phyloP scores from a whole-genome alignment of 2,888 invertebrate species.

The Tachina fera region DNA sequence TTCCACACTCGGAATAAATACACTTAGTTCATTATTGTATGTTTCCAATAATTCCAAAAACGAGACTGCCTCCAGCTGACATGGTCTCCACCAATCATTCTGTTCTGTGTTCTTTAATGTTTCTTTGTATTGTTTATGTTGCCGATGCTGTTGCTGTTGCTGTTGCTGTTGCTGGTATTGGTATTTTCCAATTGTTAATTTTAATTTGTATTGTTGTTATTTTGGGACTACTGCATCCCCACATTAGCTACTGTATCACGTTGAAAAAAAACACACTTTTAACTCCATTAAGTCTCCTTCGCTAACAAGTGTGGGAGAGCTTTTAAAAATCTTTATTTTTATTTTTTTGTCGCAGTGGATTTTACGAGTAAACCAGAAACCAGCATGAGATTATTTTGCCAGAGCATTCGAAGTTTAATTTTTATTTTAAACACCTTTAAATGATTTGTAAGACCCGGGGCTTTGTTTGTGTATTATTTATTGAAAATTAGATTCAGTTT shows the following conservation, averaged over 20 bases:
- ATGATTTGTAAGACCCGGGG: slow-evolving; percentile 17
- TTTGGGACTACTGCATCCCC: slow-evolving; percentile 60
- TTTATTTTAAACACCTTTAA: slow-evolving; percentile 24
- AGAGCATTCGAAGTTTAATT: slow-evolving; percentile 21
- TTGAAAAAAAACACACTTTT: slow-evolving; percentile 43
- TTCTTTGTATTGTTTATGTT: slow-evolving; percentile 8
- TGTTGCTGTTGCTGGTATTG: neutral
- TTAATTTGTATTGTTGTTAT: slow-evolving; percentile 56
- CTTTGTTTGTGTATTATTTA: slow-evolving; percentile 7
- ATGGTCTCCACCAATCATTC: slow-evolving; percentile 69
- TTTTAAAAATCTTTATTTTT: slow-evolving; percentile 47
- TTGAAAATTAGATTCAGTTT: slow-evolving; percentile 23
- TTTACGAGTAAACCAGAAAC: slow-evolving; percentile 49
- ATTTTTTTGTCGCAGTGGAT: neutral
- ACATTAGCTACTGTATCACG: slow-evolving; percentile 53
- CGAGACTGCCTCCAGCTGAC: slow-evolving; percentile 73
- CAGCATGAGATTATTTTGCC: slow-evolving; percentile 65
- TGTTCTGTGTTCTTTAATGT: slow-evolving; percentile 7
- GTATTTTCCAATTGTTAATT: slow-evolving; percentile 57
- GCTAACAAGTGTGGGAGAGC: slow-evolving; percentile 71
- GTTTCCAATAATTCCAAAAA: slow-evolving; percentile 72
- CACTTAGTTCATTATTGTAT: slow-evolving; percentile 67
- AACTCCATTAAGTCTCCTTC: slow-evolving; percentile 51
- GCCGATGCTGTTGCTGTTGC: neutral
- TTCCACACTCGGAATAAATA: slow-evolving; percentile 45